Evolutionary conservation across 2,113 vertebrate genomes (phyloP), one percentile per base, ranked within the genome.

Genomic region (Limanda limanda): DNA sequence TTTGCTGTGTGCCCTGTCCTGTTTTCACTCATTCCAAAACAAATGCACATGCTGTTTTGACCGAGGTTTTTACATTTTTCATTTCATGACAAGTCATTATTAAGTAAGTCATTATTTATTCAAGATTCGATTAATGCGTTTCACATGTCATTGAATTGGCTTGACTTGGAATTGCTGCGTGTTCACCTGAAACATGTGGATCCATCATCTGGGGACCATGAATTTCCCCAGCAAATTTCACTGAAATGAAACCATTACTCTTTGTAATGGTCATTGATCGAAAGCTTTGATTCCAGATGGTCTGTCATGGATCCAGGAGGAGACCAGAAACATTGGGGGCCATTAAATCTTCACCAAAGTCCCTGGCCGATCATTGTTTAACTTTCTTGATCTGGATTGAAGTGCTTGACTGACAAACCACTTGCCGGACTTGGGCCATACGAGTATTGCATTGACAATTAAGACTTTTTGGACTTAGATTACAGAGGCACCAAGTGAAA

Each of bases 361-460:
- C n/a, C 20, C 56, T n/a, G 24, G 55, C 55, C 13, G n/a, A 69
- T 59, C 14, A 23, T 17, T 23, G 12, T 35, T 68, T 18, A 65
- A 65, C 35, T 20, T 51, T 66, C 37, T 64, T 45, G 18, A 45
- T 56, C 51, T 45, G 52, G 42, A 47, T 14, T 21, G 48, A 67
- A 67, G 48, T 54, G 27, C n/a, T 51, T 67, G 40, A 12, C 64
- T 21, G 56, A 62, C 37, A 79, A 45, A 14, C 56, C 18, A 56
- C 48, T 27, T 17, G n/a, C 25, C 18, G 45, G n/a, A 1, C 4
- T 8, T 51, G 3, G 24, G 2, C 47, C 21, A 52, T 21, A 42
- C n/a, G 45, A 31, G 25, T 17, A 66, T 48, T 21, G 24, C 48
- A 23, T 64, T 47, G 15, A 47, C 15, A 64, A 64, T 45, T 11